These are phyloP conservation scores for Pseudotriccus pelzelni DNA, from an alignment of 2,797 vertebrate species.

Conservation along the genomic window DNA sequence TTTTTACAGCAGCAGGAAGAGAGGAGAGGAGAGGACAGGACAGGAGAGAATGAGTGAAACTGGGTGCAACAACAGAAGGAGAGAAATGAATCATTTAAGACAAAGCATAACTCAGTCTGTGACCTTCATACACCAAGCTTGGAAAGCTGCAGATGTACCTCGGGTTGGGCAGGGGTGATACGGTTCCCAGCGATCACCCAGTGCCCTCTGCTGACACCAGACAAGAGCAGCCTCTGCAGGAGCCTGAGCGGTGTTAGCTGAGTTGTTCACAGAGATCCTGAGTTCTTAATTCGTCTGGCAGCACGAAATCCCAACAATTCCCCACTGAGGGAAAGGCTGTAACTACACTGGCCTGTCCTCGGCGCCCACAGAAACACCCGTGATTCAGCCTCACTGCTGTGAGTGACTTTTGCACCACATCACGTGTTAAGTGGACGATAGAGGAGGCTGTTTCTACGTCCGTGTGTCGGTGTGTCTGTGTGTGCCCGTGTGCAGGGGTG, in stretches of 20 bases:
- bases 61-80: neutral
- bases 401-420: no score
- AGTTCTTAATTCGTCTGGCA: neutral
- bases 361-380: neutral
- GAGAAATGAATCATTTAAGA: neutral
- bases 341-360: no score
- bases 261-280: neutral
- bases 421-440: rapidly evolving
- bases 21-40: no score
- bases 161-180: rapidly evolving
- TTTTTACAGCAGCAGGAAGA: neutral
- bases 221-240: neutral
- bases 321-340: neutral
- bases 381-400: neutral
- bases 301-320: neutral
- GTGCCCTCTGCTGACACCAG: slow-evolving; percentile 37
- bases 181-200: neutral
- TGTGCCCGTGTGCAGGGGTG: rapidly evolving
- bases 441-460: rapidly evolving
- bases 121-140: neutral
- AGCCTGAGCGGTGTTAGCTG: neutral
- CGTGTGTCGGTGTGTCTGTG: neutral
- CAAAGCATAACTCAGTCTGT: neutral
- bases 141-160: neutral
- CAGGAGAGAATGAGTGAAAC: neutral